Evolutionary conservation across 2,113 vertebrate species (phyloP), one percentile per base, ranked within the genome.

Genomic region (Nerophis lumbriciformis): DNA sequence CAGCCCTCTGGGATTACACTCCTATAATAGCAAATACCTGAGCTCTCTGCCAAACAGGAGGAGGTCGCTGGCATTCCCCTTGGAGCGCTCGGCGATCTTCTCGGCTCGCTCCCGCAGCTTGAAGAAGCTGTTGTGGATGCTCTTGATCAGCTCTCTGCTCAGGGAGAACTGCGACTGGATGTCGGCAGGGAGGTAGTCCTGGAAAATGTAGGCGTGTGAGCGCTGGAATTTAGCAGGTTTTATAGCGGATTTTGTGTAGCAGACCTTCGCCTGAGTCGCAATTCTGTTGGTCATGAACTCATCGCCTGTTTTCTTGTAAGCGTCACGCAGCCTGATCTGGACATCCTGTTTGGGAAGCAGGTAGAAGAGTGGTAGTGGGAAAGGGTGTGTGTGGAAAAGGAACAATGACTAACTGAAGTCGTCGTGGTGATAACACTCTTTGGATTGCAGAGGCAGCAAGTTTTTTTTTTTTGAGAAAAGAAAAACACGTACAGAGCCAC

Each of bases 131-230:
- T 91, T 95, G 86, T 94, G 93, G 84, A 98, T 90, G 64, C 94
- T 98, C 35, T 92, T 91, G 65, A 99, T 95, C 77, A 98, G 85
- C 78, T 98, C 95, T 64, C 94, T 88, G 90, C 95, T 96, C 53
- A 91, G 79, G 0, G 92, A 91, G 69, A 99, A 98, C 77, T 96
- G 94, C 28, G 87, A 85, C 82, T 98, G 96, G 72, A 98, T 93
- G 76, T 99, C 95, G 0, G 91, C 81, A 1, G 97, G 97, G 49
- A 99, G 93, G 81, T 94, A 94, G 70, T 98, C 94, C 97, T 99
- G 75, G 6, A 72, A 72, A 63, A 67, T 21, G 15, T 28, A 21
- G 48, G 47, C 56, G 15, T 16, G 4, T 16, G 14, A 8, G 39
- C 39, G 39, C 13, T 38, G 19, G 39, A 21, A 7, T 4, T 36